These are phyloP conservation scores for Podiceps cristatus DNA, from an alignment of 2,113 vertebrate genomes.

Conservation along the genomic window DNA sequence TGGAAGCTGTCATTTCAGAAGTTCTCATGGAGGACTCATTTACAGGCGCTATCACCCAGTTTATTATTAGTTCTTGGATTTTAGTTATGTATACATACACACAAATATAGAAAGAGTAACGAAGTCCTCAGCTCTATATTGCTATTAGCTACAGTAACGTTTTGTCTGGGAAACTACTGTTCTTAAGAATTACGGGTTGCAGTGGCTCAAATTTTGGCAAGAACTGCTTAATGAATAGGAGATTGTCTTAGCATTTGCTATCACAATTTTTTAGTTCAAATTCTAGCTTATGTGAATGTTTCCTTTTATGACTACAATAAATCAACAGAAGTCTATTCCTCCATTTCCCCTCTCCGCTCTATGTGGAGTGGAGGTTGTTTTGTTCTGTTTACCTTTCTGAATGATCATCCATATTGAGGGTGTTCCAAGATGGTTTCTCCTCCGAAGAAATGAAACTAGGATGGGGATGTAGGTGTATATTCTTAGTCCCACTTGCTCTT, in stretches of 20 bases:
- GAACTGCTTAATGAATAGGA: neutral
- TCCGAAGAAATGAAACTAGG: neutral
- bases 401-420: neutral
- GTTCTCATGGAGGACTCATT: neutral
- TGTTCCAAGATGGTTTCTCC: neutral
- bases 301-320: neutral
- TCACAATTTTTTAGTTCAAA: neutral
- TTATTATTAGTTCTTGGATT: neutral
- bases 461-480: too few relatives aligned
- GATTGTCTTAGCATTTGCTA: neutral
- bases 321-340: neutral
- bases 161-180: neutral
- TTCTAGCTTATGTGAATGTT: neutral
- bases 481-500: neutral
- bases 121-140: neutral
- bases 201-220: neutral
- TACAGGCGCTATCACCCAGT: neutral
- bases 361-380: too few relatives aligned
- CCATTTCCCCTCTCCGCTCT: neutral
- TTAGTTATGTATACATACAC: neutral
- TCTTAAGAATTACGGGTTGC: neutral
- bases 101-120: neutral
- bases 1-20: neutral
- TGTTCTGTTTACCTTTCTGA: neutral
- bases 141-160: neutral